Percentiles rank a stretch among this genome's conserved stretches.
Conservation (phyloP, 2,797 vertebrate genomes). For the Helarctos malayanus region DNA sequence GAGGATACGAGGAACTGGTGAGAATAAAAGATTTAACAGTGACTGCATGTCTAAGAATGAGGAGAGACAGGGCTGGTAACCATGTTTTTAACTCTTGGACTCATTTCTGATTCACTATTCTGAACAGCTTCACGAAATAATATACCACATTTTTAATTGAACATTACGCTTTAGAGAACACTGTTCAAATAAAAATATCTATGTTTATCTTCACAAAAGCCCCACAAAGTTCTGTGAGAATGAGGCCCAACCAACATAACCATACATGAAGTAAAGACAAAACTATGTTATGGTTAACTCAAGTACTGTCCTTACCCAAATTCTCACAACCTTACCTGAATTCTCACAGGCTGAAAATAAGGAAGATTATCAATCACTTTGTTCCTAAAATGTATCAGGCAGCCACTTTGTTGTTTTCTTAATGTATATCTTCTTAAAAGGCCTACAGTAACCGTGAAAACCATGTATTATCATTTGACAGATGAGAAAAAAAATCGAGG, state of each 20-base stretch:
- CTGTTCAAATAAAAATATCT: conserved; percentile 3
- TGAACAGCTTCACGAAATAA: not conserved
- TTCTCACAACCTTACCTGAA: conserved; percentile 37
- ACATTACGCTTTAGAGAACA: not conserved
- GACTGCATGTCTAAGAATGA: not conserved
- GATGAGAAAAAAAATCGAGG: not conserved
- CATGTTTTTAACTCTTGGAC: not conserved
- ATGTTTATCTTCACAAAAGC: conserved; percentile 12
- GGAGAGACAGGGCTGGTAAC: not conserved
- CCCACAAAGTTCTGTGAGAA: not conserved
- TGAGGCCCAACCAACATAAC: not conserved
- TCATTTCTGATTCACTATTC: not conserved
- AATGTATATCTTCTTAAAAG: not conserved
- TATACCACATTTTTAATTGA: not conserved
- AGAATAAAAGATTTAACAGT: not conserved
- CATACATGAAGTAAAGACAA: not conserved
- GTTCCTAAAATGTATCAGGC: not conserved
- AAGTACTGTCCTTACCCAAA: not conserved
- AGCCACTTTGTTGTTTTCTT: not conserved
- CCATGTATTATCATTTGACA: not conserved
- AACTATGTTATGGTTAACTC: not conserved
- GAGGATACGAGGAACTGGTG: not conserved
- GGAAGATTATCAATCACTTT: not conserved
- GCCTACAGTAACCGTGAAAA: not conserved
- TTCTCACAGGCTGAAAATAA: conserved; percentile 10